phyloP scores from a whole-genome alignment of 1,140 invertebrate species.

The Drepana arcuata region DNA sequence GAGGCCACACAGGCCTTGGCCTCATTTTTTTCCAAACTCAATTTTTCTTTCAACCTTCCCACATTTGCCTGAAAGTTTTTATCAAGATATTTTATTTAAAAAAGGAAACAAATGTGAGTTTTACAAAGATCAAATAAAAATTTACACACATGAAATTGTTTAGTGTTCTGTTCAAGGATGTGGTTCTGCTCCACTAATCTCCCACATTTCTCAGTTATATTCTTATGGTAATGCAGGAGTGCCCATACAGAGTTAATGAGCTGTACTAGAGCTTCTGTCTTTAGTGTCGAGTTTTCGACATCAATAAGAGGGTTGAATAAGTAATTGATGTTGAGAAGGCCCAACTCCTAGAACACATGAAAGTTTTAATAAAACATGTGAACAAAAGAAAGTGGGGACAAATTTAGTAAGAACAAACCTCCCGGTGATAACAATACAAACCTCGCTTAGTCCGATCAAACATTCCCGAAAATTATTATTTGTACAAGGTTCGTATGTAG shows the following conservation, averaged over 20 bases:
- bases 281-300: constrained; percentile 30
- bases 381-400: too few species aligned
- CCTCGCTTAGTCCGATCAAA: constrained; percentile 50
- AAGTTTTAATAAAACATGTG: too few species aligned
- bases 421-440: too few species aligned
- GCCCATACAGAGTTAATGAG: constrained; percentile 49
- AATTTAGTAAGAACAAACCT: too few species aligned
- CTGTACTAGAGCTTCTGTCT: constrained; percentile 36
- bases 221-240: constrained; percentile 44
- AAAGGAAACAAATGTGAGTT: too few species aligned
- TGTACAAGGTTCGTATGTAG: constrained; percentile 50
- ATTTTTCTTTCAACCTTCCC: constrained; percentile 38
- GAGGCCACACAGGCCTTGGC: constrained; percentile 52
- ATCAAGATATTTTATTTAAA: too few species aligned
- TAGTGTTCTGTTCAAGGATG: constrained; percentile 48
- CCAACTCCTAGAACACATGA: constrained; percentile 55
- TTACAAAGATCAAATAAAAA: constrained; percentile 4
- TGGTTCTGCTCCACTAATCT: constrained; percentile 40
- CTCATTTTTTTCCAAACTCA: constrained; percentile 50
- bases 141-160: constrained; percentile 42
- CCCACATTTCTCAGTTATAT: constrained; percentile 33
- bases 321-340: constrained; percentile 44
- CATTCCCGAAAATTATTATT: constrained; percentile 48
- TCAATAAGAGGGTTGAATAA: constrained; percentile 53
- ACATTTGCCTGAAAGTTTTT: constrained; percentile 31